Evolutionary conservation across 2,888 invertebrate genomes (phyloP), one percentile per base, ranked within the genome.

Genomic region (Artemia sp.): DNA sequence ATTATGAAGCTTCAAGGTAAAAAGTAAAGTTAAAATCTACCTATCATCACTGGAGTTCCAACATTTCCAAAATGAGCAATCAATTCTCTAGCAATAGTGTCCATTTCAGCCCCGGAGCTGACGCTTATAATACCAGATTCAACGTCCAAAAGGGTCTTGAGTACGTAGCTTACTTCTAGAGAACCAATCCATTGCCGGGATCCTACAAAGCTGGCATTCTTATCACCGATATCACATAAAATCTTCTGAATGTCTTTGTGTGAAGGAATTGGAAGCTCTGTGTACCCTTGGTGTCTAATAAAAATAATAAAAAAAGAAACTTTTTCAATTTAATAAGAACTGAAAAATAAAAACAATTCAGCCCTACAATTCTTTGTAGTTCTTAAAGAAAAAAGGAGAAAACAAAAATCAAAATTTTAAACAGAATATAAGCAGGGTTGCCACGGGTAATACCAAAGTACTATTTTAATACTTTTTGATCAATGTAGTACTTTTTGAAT

Each of bases 41-140:
- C 98, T 75, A 99, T 96, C 98, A 99, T 99, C 71, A 99, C 85
- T 38, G 98, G 98, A 51, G 92, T 90, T 69, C 97, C 97, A 76
- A 93, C 88, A 67, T 85, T 88, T 75, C 88, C 84, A 78, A 99
- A 99, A 82, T 99, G 98, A 77, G 87, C 83, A 4, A 88, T 82
- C 72, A 99, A 80, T 76, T 93, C 90, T 51, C 89, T 84, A 8
- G 87, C 90, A 76, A 89, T 85, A 51, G 74, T 73, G 8, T 84
- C 82, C 78, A 97, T 79, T 75, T 97, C 95, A 52, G 85, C 83
- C 10, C 97, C 97, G 24, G 86, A 87, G 74, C 86, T 86, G 0
- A 93, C 90, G 75, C 87, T 87, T 72, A 95, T 81, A 73, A 97
- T 90, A 78, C 88, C 88, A 68, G 80, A 82, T 68, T 86, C 84